phyloP scores from a whole-genome alignment of 2,797 vertebrate genomes.

The Arnoldichthys spilopterus region DNA sequence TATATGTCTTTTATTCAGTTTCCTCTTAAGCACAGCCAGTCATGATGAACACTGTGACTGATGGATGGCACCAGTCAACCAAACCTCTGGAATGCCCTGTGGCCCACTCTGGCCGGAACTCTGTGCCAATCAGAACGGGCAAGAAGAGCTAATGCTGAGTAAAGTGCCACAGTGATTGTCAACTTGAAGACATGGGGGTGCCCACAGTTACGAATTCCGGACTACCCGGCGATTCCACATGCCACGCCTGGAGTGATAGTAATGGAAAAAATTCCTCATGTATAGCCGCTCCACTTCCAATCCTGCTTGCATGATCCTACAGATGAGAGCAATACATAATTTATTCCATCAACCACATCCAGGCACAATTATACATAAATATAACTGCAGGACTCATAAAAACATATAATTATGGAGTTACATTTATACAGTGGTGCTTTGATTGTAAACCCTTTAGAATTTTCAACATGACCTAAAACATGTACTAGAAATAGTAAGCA shows the following conservation, averaged over 20 bases:
- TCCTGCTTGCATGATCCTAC: slow-evolving; percentile 88
- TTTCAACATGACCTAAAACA: too few relatives aligned
- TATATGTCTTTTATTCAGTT: neutral
- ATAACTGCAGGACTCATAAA: neutral
- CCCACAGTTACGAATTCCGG: slow-evolving; percentile 37
- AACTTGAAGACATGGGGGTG: slow-evolving; percentile 24
- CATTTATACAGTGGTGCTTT: too few relatives aligned
- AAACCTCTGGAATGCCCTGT: neutral
- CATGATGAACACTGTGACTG: neutral
- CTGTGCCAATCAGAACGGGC: slow-evolving; percentile 9
- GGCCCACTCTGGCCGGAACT: slow-evolving; percentile 1
- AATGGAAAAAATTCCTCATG: slow-evolving; percentile 92
- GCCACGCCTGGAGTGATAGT: slow-evolving; percentile 92
- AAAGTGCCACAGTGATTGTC: slow-evolving; percentile 65
- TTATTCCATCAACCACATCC: neutral
- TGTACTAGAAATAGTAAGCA: too few relatives aligned
- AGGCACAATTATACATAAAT: neutral
- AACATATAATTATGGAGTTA: neutral
- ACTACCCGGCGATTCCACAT: slow-evolving; percentile 90
- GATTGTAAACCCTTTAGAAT: too few relatives aligned
- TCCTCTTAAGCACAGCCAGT: neutral
- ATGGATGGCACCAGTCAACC: slow-evolving; percentile 1
- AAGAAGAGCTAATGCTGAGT: slow-evolving; percentile 27
- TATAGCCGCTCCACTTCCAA: slow-evolving; percentile 93
- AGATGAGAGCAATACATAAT: slow-evolving; percentile 38